These are phyloP conservation scores for Hydrochoerus hydrochaeris DNA, from an alignment of 2,113 vertebrate genomes.

Conservation along the genomic window DNA sequence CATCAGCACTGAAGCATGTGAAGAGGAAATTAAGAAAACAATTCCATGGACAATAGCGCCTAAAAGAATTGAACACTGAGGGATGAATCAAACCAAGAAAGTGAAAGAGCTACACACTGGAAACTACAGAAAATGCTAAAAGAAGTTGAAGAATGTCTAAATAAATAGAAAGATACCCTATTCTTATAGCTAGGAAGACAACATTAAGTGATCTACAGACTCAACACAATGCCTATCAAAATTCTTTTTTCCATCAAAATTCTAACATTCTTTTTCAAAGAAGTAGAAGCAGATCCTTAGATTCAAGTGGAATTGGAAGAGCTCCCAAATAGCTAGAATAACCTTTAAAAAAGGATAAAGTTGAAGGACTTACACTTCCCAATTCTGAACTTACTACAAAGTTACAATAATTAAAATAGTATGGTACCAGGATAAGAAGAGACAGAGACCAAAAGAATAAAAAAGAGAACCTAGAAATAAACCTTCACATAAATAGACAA, in stretches of 20 bases:
- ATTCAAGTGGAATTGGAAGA: neutral
- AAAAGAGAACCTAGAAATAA: neutral
- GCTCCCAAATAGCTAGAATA: neutral
- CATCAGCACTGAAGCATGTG: neutral
- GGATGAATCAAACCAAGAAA: neutral
- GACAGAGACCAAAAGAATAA: neutral
- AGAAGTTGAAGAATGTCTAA: neutral
- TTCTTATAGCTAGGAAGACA: neutral
- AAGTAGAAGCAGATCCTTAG: neutral
- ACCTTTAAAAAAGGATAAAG: neutral
- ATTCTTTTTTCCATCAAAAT: neutral
- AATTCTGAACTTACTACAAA: neutral
- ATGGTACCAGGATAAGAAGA: neutral
- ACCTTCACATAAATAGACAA: neutral
- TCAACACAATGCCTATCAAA: neutral
- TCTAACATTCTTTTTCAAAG: neutral
- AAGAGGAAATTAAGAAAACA: neutral
- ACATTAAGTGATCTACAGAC: neutral
- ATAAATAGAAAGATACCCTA: neutral
- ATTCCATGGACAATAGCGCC: neutral
- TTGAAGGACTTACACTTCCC: neutral
- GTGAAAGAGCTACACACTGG: neutral
- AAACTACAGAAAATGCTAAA: neutral
- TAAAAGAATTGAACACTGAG: neutral
- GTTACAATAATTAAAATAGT: neutral